phyloP scores from a whole-genome alignment of 2,797 vertebrate species.

The Malurus splendens region DNA sequence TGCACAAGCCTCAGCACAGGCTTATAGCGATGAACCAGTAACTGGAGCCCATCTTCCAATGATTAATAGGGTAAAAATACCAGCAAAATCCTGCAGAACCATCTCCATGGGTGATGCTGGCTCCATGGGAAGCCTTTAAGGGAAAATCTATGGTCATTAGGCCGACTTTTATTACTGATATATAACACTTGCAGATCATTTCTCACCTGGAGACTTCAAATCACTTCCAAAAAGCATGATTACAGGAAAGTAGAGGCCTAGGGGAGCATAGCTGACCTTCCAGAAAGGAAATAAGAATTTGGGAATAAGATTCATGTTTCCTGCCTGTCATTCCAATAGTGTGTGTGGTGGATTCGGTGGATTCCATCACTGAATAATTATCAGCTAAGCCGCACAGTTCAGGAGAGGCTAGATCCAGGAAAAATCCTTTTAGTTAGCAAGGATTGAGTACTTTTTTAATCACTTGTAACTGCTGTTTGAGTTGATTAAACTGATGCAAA shows the following conservation, averaged over 20 bases:
- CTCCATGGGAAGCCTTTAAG: background rate
- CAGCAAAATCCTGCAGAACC: background rate
- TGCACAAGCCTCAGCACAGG: background rate
- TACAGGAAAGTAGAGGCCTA: background rate
- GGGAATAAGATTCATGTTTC: background rate
- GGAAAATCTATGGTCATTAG: background rate
- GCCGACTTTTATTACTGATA: background rate
- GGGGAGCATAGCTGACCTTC: background rate
- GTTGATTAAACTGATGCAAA: background rate
- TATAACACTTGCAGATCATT: background rate
- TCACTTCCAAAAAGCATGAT: background rate
- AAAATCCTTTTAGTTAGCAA: background rate
- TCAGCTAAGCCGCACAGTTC: background rate
- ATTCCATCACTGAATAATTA: background rate
- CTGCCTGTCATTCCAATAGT: background rate
- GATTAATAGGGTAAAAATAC: background rate
- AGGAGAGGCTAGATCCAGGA: background rate
- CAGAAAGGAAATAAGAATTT: background rate
- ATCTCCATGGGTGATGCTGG: background rate
- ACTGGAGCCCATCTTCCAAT: background rate
- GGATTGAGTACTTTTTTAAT: background rate
- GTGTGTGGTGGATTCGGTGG: background rate
- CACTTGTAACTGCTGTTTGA: background rate
- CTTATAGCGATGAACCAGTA: background rate
- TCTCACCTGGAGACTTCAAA: background rate